A percentile compares a stretch with the other conserved stretches of the same genome.
Conservation (phyloP, 2,888 invertebrate genomes). For the Anaspis maculata region DNA sequence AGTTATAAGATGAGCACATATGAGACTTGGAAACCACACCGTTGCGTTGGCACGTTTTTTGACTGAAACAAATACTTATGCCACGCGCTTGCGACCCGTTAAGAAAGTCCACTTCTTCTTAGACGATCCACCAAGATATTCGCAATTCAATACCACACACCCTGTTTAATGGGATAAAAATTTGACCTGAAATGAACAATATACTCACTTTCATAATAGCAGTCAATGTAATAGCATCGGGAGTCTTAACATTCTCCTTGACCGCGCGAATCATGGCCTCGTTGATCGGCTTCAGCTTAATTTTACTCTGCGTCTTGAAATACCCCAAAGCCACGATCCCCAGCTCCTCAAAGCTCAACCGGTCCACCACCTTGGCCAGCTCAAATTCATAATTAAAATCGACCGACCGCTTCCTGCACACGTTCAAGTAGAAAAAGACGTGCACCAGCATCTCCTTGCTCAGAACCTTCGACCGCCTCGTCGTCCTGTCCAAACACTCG, state of each 20-base stretch:
- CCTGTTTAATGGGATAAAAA: too few relatives aligned
- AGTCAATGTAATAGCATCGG: conserved; percentile 58
- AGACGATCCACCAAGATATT: too few relatives aligned
- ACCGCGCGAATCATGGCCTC: conserved; percentile 39
- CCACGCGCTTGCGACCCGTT: too few relatives aligned
- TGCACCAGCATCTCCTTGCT: conserved; percentile 56
- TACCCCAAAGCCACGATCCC: conserved; percentile 67
- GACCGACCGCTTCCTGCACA: conserved; percentile 47
- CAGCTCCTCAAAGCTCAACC: conserved; percentile 57
- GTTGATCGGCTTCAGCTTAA: conserved; percentile 48
- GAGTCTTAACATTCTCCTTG: conserved; percentile 43
- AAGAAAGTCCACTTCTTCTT: too few relatives aligned
- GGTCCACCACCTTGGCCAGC: conserved; percentile 45
- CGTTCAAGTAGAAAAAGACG: conserved; percentile 57
- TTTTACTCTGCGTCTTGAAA: conserved; percentile 63
- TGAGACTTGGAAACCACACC: too few relatives aligned
- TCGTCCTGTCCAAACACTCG: conserved; percentile 47
- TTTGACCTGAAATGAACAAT: too few relatives aligned
- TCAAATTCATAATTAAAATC: conserved; percentile 60
- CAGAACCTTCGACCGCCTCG: conserved; percentile 50
- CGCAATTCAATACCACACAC: too few relatives aligned
- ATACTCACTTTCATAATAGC: conserved; percentile 57
- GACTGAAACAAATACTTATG: too few relatives aligned
- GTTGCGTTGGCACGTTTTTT: too few relatives aligned
- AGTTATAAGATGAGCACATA: too few relatives aligned